Evolutionary conservation across 23 tunicate species (phyloP).

Genomic region (Halocynthia roretzi): DNA sequence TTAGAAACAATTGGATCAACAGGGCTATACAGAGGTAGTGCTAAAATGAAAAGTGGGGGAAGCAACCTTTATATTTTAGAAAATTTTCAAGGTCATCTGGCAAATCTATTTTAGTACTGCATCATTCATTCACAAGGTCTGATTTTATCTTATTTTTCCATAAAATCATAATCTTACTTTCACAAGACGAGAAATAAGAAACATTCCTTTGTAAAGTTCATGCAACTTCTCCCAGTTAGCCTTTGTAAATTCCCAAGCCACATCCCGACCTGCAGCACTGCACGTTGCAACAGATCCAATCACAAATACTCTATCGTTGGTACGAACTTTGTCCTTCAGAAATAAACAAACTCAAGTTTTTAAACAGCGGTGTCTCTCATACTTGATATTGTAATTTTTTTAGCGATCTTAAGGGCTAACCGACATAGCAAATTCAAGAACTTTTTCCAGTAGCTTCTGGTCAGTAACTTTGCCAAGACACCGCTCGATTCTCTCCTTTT

Average conservation of each 20-base stretch:
- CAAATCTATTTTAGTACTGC: no score
- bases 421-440: conserved; percentile 91
- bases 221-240: conserved; percentile 80
- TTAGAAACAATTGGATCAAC: no score
- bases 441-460: conserved; percentile 55
- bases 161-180: conserved; percentile 15
- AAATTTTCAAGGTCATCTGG: neutral
- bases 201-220: conserved; percentile 81
- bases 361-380: neutral
- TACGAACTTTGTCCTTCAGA: conserved; percentile 68
- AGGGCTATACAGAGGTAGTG: no score
- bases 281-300: conserved; percentile 55
- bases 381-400: neutral
- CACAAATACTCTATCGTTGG: conserved; percentile 72
- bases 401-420: conserved; percentile 21
- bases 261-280: conserved; percentile 56
- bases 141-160: no score
- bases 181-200: conserved; percentile 72
- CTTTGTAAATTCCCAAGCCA: conserved; percentile 76
- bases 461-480: conserved; percentile 53
- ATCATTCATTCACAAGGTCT: no score
- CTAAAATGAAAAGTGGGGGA: no score
- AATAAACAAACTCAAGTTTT: neutral
- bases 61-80: neutral
- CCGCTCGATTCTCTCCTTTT: conserved; percentile 67